Base-by-base conservation (phyloP, 2,797 vertebrate species). In the Eutrigla gurnardus region DNA sequence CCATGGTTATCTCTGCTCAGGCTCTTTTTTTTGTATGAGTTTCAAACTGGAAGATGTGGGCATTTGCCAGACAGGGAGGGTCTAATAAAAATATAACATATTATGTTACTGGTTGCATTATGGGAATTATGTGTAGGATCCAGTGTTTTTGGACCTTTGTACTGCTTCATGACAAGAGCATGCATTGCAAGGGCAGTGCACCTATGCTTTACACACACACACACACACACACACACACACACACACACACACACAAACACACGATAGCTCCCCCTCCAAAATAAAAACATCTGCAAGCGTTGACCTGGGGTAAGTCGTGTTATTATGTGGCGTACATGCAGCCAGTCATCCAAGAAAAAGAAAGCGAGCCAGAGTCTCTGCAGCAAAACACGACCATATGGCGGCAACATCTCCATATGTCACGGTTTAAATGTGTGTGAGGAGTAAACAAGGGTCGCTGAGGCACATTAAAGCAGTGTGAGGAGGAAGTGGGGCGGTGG, bases 381-480 rank as follows among this genome's bases (percentile, higher is more conserved):
- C 72, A 72, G 80, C 80, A 79, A 70, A 89, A 87, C 92, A 79
- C 7, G 17, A 15, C 12, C 92, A 92, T 87, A 90, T 92, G 92
- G 85, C 58, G 3, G 32, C 70, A 18, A 61, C 66, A 53, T 68
- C 72, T 72, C 90, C 90, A 86, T 85, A 85, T 92, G 89, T 62
- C 36, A 32, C 39, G 15, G 82, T 82, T 81, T 67, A 85, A 18
- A 83, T 66, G 35, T 9, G 33, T 4, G 54, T 1, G 61, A 76
- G 73, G 75, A 81, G 88, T 85, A 87, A 91, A 90, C 86, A 90
- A 81, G 80, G 66, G 7, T 14, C 60, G 12, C 75, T 67, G 75
- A 3, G 66, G 39, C 73, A 25, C 77, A 88, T 70, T 74, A 79
- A 86, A 80, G 80, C 67, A 67, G 67, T 4, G 0, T 15, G 64